Conservation (phyloP, 2,797 vertebrate species). For the Dendrocincla fuliginosa region DNA sequence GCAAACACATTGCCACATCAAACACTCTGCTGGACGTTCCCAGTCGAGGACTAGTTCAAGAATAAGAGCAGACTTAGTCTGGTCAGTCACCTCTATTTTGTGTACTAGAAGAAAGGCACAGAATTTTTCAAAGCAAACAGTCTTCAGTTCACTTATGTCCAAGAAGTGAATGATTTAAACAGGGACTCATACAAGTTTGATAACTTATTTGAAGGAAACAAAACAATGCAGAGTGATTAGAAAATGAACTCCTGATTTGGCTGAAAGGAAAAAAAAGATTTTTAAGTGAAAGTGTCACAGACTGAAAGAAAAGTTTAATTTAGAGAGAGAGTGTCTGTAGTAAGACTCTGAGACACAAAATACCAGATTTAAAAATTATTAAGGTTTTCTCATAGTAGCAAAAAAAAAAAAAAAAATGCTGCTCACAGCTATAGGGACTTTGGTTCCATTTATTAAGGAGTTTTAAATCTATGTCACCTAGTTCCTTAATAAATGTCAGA, state of each 20-base stretch:
- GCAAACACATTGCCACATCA: background rate
- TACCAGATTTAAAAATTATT: background rate
- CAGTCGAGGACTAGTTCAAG: background rate
- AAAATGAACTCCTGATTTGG: background rate
- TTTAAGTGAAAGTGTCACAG: background rate
- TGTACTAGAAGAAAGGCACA: background rate
- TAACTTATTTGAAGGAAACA: background rate
- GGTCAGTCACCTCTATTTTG: background rate
- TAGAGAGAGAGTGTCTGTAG: background rate
- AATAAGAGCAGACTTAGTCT: background rate
- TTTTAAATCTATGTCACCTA: background rate
- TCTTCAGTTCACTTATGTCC: background rate
- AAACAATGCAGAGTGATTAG: background rate
- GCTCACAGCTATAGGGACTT: background rate
- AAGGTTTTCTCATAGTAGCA: accelerated
- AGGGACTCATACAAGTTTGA: background rate
- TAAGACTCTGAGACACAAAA: background rate
- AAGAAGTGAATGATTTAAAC: background rate
- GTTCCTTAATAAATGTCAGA: background rate
- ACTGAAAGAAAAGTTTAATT: background rate
- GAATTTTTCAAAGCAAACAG: background rate
- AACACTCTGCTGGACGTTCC: background rate
- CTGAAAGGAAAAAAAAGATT: background rate
- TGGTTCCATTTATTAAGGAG: background rate
- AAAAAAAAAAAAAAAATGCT: background rate